phyloP scores from a whole-genome alignment of 2,888 invertebrate genomes.

The Ophion ventricosus region DNA sequence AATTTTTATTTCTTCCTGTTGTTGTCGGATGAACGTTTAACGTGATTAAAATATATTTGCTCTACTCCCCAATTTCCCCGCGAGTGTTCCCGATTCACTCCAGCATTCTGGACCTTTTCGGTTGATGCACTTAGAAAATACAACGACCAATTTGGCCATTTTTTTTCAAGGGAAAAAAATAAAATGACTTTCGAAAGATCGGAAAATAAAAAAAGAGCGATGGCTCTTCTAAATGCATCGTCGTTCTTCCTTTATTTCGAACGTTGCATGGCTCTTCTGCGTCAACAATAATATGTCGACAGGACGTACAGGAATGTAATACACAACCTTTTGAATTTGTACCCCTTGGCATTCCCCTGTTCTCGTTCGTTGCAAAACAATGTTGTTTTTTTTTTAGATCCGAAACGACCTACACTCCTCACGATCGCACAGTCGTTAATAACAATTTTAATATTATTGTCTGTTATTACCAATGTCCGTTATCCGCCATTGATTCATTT shows the following conservation, averaged over 20 bases:
- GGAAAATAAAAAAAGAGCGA: slow-evolving; percentile 40
- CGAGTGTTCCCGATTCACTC: slow-evolving; percentile 43
- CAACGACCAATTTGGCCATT: slow-evolving; percentile 1
- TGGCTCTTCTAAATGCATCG: slow-evolving; percentile 74
- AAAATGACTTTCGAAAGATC: slow-evolving; percentile 22
- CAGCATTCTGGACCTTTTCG: slow-evolving; percentile 40
- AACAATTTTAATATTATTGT: slow-evolving; percentile 57
- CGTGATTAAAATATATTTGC: slow-evolving; percentile 65
- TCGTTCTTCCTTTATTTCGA: slow-evolving; percentile 71
- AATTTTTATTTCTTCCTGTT: slow-evolving; percentile 65
- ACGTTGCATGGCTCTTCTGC: slow-evolving; percentile 75
- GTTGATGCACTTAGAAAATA: slow-evolving; percentile 66
- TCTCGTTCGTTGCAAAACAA: slow-evolving; percentile 57
- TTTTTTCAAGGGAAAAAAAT: slow-evolving; percentile 13
- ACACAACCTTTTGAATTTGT: not conserved
- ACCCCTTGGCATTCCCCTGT: slow-evolving; percentile 54
- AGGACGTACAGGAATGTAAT: slow-evolving; percentile 65
- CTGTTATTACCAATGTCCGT: slow-evolving; percentile 62
- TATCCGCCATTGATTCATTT: slow-evolving; percentile 72
- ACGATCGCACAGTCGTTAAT: slow-evolving; percentile 51
- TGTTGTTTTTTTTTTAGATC: slow-evolving; percentile 31
- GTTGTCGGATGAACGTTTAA: slow-evolving; percentile 66
- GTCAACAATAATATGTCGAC: slow-evolving; percentile 70
- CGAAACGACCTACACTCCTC: slow-evolving; percentile 20
- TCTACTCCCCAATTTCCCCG: slow-evolving; percentile 35